phyloP scores from a whole-genome alignment of 2,888 invertebrate species.

The Amblyjoppa fuscipennis region DNA sequence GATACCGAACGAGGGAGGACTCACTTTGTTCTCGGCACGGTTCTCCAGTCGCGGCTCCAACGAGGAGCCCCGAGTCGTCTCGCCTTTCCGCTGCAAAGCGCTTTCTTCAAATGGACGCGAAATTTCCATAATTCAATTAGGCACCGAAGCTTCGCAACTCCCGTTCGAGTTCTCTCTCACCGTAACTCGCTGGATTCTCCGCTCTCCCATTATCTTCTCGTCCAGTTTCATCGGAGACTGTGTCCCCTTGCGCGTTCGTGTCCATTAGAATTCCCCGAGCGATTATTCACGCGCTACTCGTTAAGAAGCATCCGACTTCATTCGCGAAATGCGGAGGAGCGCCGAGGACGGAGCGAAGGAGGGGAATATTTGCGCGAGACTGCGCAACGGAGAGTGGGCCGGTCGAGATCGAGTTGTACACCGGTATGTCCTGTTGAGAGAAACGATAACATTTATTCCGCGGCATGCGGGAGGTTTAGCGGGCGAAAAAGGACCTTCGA shows the following conservation, averaged over 20 bases:
- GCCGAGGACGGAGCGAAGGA: neutral
- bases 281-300: conserved; percentile 60
- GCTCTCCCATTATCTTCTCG: conserved; percentile 48
- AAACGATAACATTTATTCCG: neutral
- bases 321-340: neutral
- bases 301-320: conserved; percentile 47
- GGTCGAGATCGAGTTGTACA: neutral
- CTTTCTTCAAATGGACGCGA: conserved; percentile 43
- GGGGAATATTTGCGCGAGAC: neutral
- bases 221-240: conserved; percentile 17
- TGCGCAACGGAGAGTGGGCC: neutral
- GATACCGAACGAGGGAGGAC: neutral
- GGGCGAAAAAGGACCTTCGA: too few relatives aligned
- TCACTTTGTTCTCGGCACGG: neutral
- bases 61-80: neutral
- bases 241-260: neutral
- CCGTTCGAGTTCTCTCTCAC: conserved; percentile 18
- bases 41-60: too few relatives aligned
- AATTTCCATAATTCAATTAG: conserved; percentile 63
- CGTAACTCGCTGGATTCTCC: conserved; percentile 51
- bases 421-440: neutral
- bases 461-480: too few relatives aligned
- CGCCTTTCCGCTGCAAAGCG: conserved; percentile 42
- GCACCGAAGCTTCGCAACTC: neutral
- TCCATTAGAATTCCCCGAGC: conserved; percentile 57